Evolutionary conservation across 2,888 invertebrate genomes (phyloP).

Genomic region (Epistrophella euchroma): DNA sequence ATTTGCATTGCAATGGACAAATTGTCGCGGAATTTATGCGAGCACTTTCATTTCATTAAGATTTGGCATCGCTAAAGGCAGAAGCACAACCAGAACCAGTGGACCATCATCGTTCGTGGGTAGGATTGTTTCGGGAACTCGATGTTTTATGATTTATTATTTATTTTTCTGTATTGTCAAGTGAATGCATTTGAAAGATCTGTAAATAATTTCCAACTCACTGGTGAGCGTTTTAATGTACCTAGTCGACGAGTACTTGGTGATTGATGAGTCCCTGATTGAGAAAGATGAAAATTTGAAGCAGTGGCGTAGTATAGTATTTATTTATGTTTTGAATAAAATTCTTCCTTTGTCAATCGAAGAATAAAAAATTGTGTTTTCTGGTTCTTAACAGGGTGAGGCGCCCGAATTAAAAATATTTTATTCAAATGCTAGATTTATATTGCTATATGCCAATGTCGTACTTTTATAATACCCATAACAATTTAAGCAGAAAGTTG

Average conservation of each 20-base stretch:
- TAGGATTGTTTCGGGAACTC: constrained; percentile 35
- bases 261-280: constrained; percentile 62
- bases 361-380: too few species aligned
- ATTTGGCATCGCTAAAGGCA: constrained; percentile 46
- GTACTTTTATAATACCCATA: too few species aligned
- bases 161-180: constrained; percentile 37
- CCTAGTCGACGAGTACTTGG: constrained; percentile 43
- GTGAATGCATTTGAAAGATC: constrained; percentile 43
- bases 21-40: constrained; percentile 49
- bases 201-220: constrained; percentile 61
- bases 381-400: too few species aligned
- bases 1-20: constrained; percentile 51
- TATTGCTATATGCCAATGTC: too few species aligned
- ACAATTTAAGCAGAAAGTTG: too few species aligned
- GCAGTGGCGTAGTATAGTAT: constrained; percentile 43
- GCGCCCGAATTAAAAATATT: too few species aligned
- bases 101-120: constrained; percentile 27
- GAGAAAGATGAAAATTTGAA: constrained; percentile 35
- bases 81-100: not conserved
- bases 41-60: constrained; percentile 54
- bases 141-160: constrained; percentile 14
- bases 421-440: too few species aligned
- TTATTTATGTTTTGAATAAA: too few species aligned
- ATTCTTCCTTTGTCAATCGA: too few species aligned
- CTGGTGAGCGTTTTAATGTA: constrained; percentile 45